phyloP scores from a whole-genome alignment of 92 coral and sea anemone species.

The Ricordea florida region DNA sequence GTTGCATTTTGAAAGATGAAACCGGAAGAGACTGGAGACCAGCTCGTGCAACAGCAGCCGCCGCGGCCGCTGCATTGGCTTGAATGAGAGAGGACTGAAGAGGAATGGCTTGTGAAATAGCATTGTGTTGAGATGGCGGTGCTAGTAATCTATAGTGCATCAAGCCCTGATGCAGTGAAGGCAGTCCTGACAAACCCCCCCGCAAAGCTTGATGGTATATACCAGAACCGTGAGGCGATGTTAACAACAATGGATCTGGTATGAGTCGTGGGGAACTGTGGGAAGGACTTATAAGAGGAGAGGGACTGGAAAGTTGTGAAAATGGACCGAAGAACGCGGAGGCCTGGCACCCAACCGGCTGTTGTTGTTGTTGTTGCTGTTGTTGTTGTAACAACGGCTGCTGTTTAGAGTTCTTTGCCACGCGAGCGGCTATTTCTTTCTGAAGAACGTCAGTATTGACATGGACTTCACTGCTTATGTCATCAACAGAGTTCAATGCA shows the following conservation, averaged over 20 bases:
- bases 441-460: slow-evolving; percentile 21
- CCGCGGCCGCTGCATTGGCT: slow-evolving; percentile 61
- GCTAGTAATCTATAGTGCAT: slow-evolving; percentile 82
- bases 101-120: slow-evolving; percentile 53
- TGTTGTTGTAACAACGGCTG: slow-evolving; percentile 34
- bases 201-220: slow-evolving; percentile 90
- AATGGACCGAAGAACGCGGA: slow-evolving; percentile 37
- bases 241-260: slow-evolving; percentile 75
- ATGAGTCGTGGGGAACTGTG: slow-evolving; percentile 76
- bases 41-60: slow-evolving; percentile 32
- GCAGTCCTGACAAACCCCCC: slow-evolving; percentile 42
- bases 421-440: slow-evolving; percentile 58
- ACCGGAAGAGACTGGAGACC: slow-evolving; percentile 36
- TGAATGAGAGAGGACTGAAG: slow-evolving; percentile 66
- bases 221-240: slow-evolving; percentile 67
- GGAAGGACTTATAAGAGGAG: slow-evolving; percentile 72
- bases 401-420: slow-evolving; percentile 47
- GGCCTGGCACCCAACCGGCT: slow-evolving; percentile 17
- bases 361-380: slow-evolving; percentile 17
- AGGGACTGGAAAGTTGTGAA: slow-evolving; percentile 43
- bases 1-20: slow-evolving; percentile 5
- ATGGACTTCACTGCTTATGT: slow-evolving; percentile 3
- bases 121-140: slow-evolving; percentile 46
- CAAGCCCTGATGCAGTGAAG: slow-evolving; percentile 66
- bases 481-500: slow-evolving; percentile 8